Base-by-base conservation (phyloP, 2,888 invertebrate genomes). In the Esperia sulphurella region DNA sequence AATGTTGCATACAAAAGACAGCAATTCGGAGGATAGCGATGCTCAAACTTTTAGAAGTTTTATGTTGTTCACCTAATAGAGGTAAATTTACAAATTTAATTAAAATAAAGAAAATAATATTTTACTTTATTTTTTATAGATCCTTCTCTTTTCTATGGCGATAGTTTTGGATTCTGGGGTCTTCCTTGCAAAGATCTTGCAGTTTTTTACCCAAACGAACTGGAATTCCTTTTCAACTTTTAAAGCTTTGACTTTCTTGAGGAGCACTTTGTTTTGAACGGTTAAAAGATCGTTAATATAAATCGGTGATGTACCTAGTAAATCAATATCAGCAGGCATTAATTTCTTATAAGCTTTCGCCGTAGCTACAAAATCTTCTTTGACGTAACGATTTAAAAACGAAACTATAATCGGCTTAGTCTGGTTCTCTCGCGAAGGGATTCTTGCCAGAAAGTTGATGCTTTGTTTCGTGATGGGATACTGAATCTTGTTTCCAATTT, bases 331-430 rank as follows among this genome's bases (percentile, higher is more conserved):
- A 9, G 14, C 1, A n/a, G 12, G 6, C 3, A n/a, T 10, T 4
- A 44, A 12, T 8, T 41, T 10, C 35, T 35, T 41, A 7, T 7
- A 8, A 0, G 30, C 21, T 13, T 40, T 38, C 13, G 52, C 50
- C 13, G 53, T 49, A 5, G 54, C 52, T 6, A 54, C 40, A 42
- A 52, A 54, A 4, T 56, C 50, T 31, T 56, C 53, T 14, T 50
- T 54, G 0, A 45, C 13, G 31, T 53, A 53, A 2, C 55, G 44
- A 28, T 55, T 58, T 55, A 51, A n/a, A n/a, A n/a, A n/a, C n/a
- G n/a, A n/a, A n/a, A n/a, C n/a, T n/a, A n/a, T n/a, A n/a, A n/a
- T n/a, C 38, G 53, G 41, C 0, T 53, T 42, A 4, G 48, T 33
- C 8, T 48, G 46, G 7, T 43, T 14, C 42, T 57, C 54, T 1